Percentiles rank a stretch among this genome's conserved stretches.
These are phyloP conservation scores for Spinus pinus DNA, from an alignment of 2,797 vertebrate genomes.

Conservation along the genomic window DNA sequence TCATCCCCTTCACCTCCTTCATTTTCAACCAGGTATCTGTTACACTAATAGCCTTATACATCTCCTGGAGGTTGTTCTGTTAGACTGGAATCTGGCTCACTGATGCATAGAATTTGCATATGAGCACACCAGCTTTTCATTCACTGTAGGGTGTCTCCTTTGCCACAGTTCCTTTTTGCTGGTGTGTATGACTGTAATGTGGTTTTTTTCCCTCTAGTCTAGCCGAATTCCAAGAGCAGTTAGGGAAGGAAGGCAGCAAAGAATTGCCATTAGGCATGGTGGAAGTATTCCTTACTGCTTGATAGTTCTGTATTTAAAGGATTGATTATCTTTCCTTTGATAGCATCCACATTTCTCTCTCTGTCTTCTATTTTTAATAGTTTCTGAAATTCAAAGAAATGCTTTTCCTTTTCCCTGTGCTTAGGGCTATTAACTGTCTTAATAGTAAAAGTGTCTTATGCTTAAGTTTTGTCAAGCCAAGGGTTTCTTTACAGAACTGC, in stretches of 20 bases:
- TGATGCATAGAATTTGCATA: constrained; percentile 18
- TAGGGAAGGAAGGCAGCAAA: constrained; percentile 23
- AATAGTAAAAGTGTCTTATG: constrained; percentile 30
- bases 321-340: constrained; percentile 45
- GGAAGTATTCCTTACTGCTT: constrained; percentile 33
- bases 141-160: constrained; percentile 2
- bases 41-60: constrained; percentile 8
- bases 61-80: constrained; percentile 47
- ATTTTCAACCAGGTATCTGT: constrained; percentile 34
- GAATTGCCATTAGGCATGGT: constrained; percentile 56
- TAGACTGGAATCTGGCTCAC: constrained; percentile 4
- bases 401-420: constrained; percentile 12
- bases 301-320: constrained; percentile 48
- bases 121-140: constrained; percentile 26
- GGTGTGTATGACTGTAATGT: not conserved
- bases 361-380: not conserved
- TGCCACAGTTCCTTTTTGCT: not conserved
- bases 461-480: constrained; percentile 24
- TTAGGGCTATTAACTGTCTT: constrained; percentile 57
- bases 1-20: not conserved
- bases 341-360: constrained; percentile 17
- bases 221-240: not conserved
- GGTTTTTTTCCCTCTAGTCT: not conserved
- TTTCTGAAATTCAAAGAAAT: constrained; percentile 52
- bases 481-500: not conserved